These are phyloP conservation scores for Entomyzon cyanotis DNA, from an alignment of 2,113 vertebrate species.

Conservation along the genomic window DNA sequence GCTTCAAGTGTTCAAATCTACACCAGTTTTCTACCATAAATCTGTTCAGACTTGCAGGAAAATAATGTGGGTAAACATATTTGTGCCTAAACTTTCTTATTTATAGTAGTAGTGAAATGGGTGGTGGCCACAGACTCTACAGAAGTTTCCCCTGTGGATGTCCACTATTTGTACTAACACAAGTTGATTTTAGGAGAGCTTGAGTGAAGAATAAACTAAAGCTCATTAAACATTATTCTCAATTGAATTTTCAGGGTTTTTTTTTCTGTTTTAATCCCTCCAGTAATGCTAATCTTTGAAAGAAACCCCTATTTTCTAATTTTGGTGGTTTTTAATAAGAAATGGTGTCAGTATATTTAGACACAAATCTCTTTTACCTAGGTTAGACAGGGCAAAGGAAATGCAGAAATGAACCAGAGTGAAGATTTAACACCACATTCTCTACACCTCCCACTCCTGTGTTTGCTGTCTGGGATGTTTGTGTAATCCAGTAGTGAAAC, in stretches of 20 bases:
- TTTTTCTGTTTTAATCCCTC: neutral
- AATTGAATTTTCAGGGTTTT: neutral
- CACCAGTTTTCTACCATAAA: neutral
- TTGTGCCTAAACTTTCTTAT: neutral
- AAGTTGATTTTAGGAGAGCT: neutral
- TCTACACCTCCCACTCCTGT: fast-evolving
- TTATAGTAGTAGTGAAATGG: fast-evolving
- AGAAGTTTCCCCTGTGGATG: neutral
- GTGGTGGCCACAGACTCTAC: neutral
- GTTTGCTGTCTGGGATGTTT: neutral
- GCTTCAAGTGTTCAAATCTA: neutral
- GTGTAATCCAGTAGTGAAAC: neutral
- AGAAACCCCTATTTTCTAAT: neutral
- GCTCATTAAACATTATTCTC: neutral
- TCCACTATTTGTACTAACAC: neutral
- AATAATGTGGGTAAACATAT: neutral
- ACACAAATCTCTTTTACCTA: neutral
- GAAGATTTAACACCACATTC: neutral
- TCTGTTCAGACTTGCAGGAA: neutral
- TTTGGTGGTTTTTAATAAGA: neutral
- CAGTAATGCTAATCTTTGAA: neutral
- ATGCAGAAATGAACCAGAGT: neutral
- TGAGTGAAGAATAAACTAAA: neutral
- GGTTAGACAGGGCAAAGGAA: neutral
- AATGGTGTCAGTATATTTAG: neutral